phyloP scores from a whole-genome alignment of 2,888 invertebrate species.

The Notodonta ziczac region DNA sequence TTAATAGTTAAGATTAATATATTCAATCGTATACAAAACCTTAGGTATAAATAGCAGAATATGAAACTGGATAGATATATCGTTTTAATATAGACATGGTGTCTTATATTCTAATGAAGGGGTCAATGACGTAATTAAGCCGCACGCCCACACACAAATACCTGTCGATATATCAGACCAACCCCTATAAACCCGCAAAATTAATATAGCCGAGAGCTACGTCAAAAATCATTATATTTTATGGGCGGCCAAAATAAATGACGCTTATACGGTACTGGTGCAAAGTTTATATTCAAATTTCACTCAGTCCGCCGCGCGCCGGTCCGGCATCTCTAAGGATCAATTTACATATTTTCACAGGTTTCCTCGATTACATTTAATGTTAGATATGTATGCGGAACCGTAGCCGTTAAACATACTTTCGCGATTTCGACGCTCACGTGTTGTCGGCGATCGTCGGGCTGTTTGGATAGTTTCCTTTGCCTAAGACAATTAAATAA shows the following conservation, averaged over 20 bases:
- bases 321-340: conserved; percentile 82
- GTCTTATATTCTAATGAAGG: conserved; percentile 46
- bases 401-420: conserved; percentile 42
- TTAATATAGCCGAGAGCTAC: conserved; percentile 75
- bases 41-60: neutral
- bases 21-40: neutral
- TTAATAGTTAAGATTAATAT: neutral
- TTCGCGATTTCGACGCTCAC: conserved; percentile 34
- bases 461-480: conserved; percentile 31
- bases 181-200: conserved; percentile 66
- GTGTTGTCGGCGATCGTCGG: conserved; percentile 29
- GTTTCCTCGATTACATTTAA: conserved; percentile 76
- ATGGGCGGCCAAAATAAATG: conserved; percentile 81
- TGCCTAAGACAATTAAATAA: conserved; percentile 5
- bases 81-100: conserved; percentile 27
- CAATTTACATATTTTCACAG: conserved; percentile 84
- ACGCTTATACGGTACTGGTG: conserved; percentile 74
- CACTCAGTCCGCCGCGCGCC: conserved; percentile 75
- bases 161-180: conserved; percentile 68
- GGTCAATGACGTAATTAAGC: conserved; percentile 50
- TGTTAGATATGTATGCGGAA: conserved; percentile 59
- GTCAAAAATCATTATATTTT: conserved; percentile 85
- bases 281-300: conserved; percentile 84
- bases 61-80: neutral
- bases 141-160: conserved; percentile 44